Conservation (phyloP, 1,140 invertebrate genomes). For the Dreissena rostriformis region DNA sequence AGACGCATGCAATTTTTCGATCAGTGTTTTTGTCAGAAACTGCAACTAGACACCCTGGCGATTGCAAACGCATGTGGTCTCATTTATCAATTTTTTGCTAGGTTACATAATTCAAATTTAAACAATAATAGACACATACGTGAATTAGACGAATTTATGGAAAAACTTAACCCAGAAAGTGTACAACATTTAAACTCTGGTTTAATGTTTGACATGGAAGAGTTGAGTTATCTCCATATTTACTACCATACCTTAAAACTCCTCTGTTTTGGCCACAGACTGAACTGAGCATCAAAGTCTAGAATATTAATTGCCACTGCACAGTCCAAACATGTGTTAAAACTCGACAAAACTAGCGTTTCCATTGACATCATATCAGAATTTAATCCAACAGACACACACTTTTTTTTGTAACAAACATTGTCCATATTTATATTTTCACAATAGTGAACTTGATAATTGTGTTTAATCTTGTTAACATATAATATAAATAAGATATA, state of each 20-base stretch:
- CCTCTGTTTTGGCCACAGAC: slow-evolving; percentile 45
- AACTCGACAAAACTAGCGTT: slow-evolving; percentile 39
- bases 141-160: background rate
- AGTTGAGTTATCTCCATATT: background rate
- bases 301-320: slow-evolving; percentile 25
- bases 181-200: background rate
- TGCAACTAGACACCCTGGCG: no score
- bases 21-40: no score
- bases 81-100: no score
- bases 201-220: background rate
- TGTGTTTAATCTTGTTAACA: no score
- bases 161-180: background rate
- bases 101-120: no score
- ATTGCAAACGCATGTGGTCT: no score
- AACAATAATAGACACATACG: background rate
- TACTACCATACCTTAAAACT: slow-evolving; percentile 27
- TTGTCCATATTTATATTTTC: no score
- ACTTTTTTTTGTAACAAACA: no score
- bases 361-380: slow-evolving; percentile 25
- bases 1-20: no score
- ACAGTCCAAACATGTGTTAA: slow-evolving; percentile 44
- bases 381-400: background rate
- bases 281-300: slow-evolving; percentile 27
- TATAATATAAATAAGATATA: no score
- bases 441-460: no score